Percentiles rank a stretch among this genome's conserved stretches.
These are phyloP conservation scores for Trypoxylus dichotomus DNA, from an alignment of 1,140 invertebrate species.

Conservation along the genomic window DNA sequence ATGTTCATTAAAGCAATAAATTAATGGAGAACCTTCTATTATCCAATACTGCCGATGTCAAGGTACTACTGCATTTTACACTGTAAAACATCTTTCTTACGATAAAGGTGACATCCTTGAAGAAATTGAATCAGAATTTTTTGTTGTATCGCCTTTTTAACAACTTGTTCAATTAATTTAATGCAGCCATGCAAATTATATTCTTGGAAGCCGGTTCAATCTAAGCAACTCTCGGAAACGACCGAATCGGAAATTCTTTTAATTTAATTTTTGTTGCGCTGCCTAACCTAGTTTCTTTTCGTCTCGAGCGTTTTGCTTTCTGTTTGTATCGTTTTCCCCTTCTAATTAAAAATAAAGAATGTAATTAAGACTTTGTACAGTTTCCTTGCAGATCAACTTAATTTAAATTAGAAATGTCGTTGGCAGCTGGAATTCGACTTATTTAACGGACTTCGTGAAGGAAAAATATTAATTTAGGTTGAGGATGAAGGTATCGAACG, in stretches of 20 bases:
- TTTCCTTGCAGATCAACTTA: background rate
- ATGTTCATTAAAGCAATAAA: too few relatives aligned
- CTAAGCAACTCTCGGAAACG: background rate
- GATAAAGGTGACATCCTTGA: too few relatives aligned
- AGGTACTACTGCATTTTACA: too few relatives aligned
- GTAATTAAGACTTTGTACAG: background rate
- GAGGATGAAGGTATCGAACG: too few relatives aligned
- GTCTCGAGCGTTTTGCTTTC: background rate
- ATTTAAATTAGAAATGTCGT: background rate
- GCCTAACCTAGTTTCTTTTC: background rate
- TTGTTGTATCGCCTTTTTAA: too few relatives aligned
- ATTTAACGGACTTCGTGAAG: too few relatives aligned
- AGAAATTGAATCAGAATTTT: too few relatives aligned
- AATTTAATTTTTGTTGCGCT: background rate
- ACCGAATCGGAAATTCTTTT: background rate
- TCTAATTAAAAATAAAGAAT: slow-evolving; percentile 14
- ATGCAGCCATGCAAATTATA: background rate
- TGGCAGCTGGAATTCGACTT: background rate
- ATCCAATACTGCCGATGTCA: too few relatives aligned
- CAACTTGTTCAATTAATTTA: background rate
- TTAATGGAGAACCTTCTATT: too few relatives aligned
- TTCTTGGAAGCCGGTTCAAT: background rate
- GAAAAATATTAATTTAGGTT: too few relatives aligned
- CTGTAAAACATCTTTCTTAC: too few relatives aligned
- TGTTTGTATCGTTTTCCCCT: background rate